Evolutionary conservation across 2,888 invertebrate genomes (phyloP), one percentile per base, ranked within the genome.

Genomic region (Xylocampa areola): DNA sequence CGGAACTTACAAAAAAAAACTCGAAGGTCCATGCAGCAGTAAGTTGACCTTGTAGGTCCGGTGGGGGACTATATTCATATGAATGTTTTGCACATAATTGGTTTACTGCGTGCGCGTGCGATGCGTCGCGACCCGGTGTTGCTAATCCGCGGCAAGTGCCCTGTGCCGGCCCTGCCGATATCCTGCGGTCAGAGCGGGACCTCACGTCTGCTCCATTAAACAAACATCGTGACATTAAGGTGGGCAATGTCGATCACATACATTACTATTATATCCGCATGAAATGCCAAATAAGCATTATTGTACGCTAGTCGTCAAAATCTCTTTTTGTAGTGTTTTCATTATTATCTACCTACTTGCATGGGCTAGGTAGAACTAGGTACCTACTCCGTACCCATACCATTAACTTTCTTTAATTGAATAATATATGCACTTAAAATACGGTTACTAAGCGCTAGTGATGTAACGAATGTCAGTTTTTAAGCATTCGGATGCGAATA

Each of bases 71-170:
- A n/a, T n/a, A n/a, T n/a, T n/a, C n/a, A n/a, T n/a, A n/a, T n/a
- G n/a, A n/a, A n/a, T n/a, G n/a, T n/a, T 30, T 30, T 11, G 29
- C 4, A 30, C 29, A 4, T 30, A 45, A 54, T 66, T 51, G 69
- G 41, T 54, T 62, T 71, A 65, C 73, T 68, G 70, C 32, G n/a
- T 40, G 41, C 39, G 35, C 50, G 16, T 47, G 25, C 37, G 39
- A 17, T 67, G 60, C 54, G 61, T 45, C 60, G 82, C 87, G 89
- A 87, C 89, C 89, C 81, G 85, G 84, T 88, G 88, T 85, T 80
- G 67, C 76, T 84, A 82, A 85, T 88, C 80, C 82, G 67, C 72
- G 68, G 75, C 78, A 76, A 74, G 73, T 73, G 71, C 19, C 78
- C 76, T 73, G 73, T 73, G 71, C 19, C 19, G 74, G 76, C 76